phyloP scores from a whole-genome alignment of 2,888 invertebrate species.

The Chironomus tentans region DNA sequence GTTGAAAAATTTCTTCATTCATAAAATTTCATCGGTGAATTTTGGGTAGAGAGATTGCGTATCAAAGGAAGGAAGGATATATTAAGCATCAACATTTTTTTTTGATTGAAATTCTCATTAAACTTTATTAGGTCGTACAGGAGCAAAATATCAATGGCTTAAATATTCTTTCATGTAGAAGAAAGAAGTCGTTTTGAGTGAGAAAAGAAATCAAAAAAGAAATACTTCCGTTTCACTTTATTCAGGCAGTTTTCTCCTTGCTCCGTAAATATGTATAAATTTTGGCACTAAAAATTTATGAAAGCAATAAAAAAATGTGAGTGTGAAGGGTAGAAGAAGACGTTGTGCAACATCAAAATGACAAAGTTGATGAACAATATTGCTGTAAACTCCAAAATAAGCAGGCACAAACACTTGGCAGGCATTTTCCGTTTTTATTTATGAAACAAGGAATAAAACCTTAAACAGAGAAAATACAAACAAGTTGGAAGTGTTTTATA shows the following conservation, averaged over 20 bases:
- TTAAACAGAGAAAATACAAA: neutral
- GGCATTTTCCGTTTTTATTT: constrained; percentile 1
- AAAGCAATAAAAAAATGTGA: neutral
- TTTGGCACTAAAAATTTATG: constrained; percentile 6
- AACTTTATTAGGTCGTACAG: neutral
- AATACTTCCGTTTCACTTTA: neutral
- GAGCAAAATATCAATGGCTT: neutral
- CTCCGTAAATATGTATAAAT: neutral
- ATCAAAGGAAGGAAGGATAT: neutral
- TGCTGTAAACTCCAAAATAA: neutral
- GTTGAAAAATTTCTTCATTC: neutral
- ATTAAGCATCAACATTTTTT: neutral
- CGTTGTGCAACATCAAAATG: neutral
- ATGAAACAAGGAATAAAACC: neutral
- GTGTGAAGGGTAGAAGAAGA: neutral
- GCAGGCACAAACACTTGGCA: constrained; percentile 1
- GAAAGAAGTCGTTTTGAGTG: neutral
- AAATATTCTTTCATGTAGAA: too few species aligned
- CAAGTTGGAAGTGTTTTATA: constrained; percentile 9
- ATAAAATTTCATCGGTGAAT: neutral
- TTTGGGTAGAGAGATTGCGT: neutral
- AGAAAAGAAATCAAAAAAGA: neutral
- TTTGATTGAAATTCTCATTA: constrained; percentile 6
- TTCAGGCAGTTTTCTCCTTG: neutral
- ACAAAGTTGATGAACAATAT: neutral